phyloP scores from a whole-genome alignment of 1,140 invertebrate species.

The Drosophila repleta region DNA sequence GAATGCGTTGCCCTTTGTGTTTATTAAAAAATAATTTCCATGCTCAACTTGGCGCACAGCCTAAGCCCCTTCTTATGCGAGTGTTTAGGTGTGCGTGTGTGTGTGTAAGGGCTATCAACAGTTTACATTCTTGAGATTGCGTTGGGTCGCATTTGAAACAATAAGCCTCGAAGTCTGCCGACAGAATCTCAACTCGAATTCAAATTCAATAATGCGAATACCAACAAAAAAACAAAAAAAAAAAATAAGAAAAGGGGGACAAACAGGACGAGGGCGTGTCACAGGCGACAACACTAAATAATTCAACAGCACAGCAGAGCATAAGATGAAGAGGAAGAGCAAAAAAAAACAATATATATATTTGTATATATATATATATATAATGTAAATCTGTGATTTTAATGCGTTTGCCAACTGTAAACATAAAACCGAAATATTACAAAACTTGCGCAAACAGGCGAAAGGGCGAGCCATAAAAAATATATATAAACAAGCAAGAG shows the following conservation, averaged over 20 bases:
- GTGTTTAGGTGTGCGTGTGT: constrained; percentile 13
- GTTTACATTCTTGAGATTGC: constrained; percentile 53
- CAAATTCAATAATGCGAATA: constrained; percentile 78
- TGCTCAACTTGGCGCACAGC: constrained; percentile 65
- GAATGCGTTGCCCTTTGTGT: constrained; percentile 59
- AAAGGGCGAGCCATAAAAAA: constrained; percentile 59
- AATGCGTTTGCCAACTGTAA: constrained; percentile 82
- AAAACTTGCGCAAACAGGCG: constrained; percentile 77
- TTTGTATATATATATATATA: constrained; percentile 6
- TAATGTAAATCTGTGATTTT: constrained; percentile 83
- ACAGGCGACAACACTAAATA: constrained; percentile 73
- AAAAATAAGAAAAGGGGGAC: no score
- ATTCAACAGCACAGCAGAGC: constrained; percentile 50
- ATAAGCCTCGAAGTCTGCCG: constrained; percentile 66
- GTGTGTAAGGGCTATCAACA: constrained; percentile 36
- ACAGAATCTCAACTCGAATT: constrained; percentile 34
- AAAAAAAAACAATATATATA: constrained; percentile 1
- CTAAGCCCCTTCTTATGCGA: constrained; percentile 45
- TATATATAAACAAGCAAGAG: constrained; percentile 23
- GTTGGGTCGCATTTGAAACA: constrained; percentile 73
- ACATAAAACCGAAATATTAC: constrained; percentile 82
- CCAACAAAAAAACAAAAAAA: no score
- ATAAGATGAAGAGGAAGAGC: not conserved
- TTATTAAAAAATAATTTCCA: constrained; percentile 83
- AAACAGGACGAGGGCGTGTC: not conserved